Evolutionary conservation across 1,140 invertebrate genomes (phyloP), one percentile per base, ranked within the genome.

Genomic region (Tetramorium parvispinum): DNA sequence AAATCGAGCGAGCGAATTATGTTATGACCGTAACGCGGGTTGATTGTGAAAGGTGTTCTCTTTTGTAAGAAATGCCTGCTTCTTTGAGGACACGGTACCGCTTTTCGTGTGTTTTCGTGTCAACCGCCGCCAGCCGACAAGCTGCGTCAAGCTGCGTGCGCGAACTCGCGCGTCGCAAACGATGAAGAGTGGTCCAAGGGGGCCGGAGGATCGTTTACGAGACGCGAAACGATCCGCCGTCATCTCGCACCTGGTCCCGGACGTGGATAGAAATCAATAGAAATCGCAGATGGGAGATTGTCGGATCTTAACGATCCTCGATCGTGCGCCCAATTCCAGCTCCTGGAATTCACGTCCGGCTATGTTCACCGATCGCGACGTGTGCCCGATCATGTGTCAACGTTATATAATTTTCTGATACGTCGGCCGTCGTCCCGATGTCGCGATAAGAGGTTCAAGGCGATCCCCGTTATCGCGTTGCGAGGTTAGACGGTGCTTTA

Each of bases 381-480:
- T 24, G 11, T 27, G 13, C 37, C 13, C 10, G 40, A 88, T 81
- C 61, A 86, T 49, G 37, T 79, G 53, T 81, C 78, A 37, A 24
- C 46, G 16, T 89, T 89, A 85, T 49, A 16, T 88, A 89, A 89
- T 21, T 37, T 59, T 18, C 13, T 86, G 13, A 21, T 66, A 79
- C 13, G 43, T 66, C 18, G 32, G 37, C n/a, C 11, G 7, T 18
- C 3, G 13, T 18, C 18, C 13, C 43, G 24, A 0, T 16, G 10
- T 66, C 13, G 11, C 40, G 8, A 43, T 51, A 66, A 66, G 76
- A 66, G 46, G 63, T 24, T 85, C 49, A 85, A 61, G 66, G 24
- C 7, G 68, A 66, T 13, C 11, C n/a, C 8, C 0, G 13, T 37
- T 49, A 49, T 79, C 16, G 13, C 2, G 24, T 18, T 24, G 63